Base-by-base conservation (phyloP, 2,797 vertebrate species). In the Halcyon chelicuti region DNA sequence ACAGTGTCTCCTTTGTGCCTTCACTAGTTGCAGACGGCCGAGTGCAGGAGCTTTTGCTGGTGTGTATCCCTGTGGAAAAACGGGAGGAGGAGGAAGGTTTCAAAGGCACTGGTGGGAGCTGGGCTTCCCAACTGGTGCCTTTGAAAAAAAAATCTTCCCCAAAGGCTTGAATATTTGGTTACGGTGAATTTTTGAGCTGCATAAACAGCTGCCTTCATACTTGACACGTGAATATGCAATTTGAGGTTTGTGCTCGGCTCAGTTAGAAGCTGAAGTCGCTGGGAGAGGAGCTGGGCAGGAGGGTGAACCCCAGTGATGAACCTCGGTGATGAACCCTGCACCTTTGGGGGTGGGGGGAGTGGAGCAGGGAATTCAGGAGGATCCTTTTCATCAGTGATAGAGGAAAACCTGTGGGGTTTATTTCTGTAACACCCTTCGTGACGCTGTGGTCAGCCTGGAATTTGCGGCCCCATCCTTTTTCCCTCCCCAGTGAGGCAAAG, bases 121-220 rank as follows among this genome's bases (percentile, higher is more conserved):
- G 52, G 70, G 76, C 68, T 33, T 90, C 61, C 80, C 74, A 71
- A 90, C 78, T 7, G 13, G 33, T 9, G 63, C 81, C 89, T 96
- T 94, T 94, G 87, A 94, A 93, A 52, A 47, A 39, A 39, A 52
- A 94, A 66, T 39, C 87, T 87, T 60, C 91, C 92, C 94, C 84
- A 82, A 93, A 90, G 94, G 84, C 88, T 74, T 78, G 73, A 84
- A 58, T 88, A 39, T 88, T 96, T 93, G 93, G 93, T 80, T 91
- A 77, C 83, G 92, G 92, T 0, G 18, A 65, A 88, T 96, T 95
- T 95, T 58, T 2, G 39, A 88, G 76, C 86, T 93, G 82, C 76
- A 14, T 86, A 90, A 94, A 83, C 83, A 90, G 72, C 90, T 35
- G 40, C 15, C 52, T 78, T 84, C 6, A 0, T 74, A 13, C 72